Percentiles rank a stretch among this genome's conserved stretches.
These are phyloP conservation scores for Drosophila rufa DNA, from an alignment of 1,140 invertebrate genomes.

Conservation along the genomic window DNA sequence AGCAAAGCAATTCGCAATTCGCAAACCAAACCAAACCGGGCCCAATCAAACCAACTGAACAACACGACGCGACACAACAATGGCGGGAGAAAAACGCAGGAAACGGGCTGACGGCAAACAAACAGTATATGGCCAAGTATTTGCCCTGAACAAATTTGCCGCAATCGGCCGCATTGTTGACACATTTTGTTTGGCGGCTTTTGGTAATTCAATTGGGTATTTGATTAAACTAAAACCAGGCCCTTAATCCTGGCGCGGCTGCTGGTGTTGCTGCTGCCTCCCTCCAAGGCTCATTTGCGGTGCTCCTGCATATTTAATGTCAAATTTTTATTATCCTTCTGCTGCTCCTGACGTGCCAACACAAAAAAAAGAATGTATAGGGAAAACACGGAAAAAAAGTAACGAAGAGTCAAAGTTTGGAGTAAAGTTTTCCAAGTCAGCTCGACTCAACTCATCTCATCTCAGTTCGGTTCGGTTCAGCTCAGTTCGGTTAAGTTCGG, in stretches of 20 bases:
- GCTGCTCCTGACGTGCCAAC: slow-evolving; percentile 22
- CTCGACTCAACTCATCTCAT: slow-evolving; percentile 12
- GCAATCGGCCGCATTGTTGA: slow-evolving; percentile 49
- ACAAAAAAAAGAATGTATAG: slow-evolving; percentile 1
- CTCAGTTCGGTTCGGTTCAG: slow-evolving; percentile 31
- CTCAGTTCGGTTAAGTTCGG: slow-evolving; percentile 61
- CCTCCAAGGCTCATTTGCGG: slow-evolving; percentile 63
- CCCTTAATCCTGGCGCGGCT: background rate
- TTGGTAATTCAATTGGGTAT: slow-evolving; percentile 75
- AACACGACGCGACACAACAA: slow-evolving; percentile 6
- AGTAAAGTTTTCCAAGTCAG: slow-evolving; percentile 73
- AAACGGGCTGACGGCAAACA: slow-evolving; percentile 29
- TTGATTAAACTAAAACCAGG: slow-evolving; percentile 70
- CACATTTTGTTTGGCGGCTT: slow-evolving; percentile 49
- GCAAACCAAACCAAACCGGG: background rate
- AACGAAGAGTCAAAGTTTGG: slow-evolving; percentile 61
- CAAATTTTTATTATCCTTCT: slow-evolving; percentile 73
- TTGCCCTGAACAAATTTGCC: slow-evolving; percentile 46
- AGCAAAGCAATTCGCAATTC: slow-evolving; percentile 29
- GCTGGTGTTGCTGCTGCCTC: slow-evolving; percentile 7
- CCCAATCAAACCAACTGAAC: slow-evolving; percentile 14
- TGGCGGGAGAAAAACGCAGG: slow-evolving; percentile 19
- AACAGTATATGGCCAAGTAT: slow-evolving; percentile 39
- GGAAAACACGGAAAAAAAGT: slow-evolving; percentile 46
- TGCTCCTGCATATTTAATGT: slow-evolving; percentile 77